Conservation (phyloP, 1,140 invertebrate species). For the Dendroctonus valens region DNA sequence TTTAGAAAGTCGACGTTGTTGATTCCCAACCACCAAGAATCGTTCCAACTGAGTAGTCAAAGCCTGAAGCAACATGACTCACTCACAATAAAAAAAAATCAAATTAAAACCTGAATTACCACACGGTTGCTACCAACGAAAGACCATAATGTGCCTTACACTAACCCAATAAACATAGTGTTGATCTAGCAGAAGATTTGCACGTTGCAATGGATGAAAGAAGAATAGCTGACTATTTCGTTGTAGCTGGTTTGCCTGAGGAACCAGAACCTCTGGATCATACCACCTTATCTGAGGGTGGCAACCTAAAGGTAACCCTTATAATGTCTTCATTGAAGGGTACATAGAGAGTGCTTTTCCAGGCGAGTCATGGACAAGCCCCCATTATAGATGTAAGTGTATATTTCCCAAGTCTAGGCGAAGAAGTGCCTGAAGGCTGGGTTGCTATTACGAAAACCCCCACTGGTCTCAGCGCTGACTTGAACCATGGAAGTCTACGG, state of each 20-base stretch:
- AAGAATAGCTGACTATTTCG: conserved; percentile 92
- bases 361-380: conserved; percentile 65
- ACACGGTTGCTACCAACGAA: conserved; percentile 1
- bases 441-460: conserved; percentile 83
- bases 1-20: too few species aligned
- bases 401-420: conserved; percentile 86
- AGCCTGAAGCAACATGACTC: conserved; percentile 18
- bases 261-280: conserved; percentile 79
- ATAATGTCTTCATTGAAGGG: not conserved
- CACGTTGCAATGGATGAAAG: conserved; percentile 69
- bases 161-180: conserved; percentile 1
- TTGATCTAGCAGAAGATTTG: not conserved
- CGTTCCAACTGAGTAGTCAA: too few species aligned
- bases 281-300: conserved; percentile 74
- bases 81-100: conserved; percentile 28
- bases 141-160: conserved; percentile 26
- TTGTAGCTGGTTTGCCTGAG: conserved; percentile 90
- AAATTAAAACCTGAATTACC: conserved; percentile 6
- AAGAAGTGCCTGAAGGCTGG: conserved; percentile 79
- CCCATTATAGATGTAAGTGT: conserved; percentile 94
- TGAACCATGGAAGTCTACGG: conserved; percentile 95
- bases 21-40: too few species aligned
- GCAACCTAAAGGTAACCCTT: conserved; percentile 69
- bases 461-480: conserved; percentile 81
- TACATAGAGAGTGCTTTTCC: not conserved